A percentile compares a stretch with the other conserved stretches of the same genome.
phyloP scores from a whole-genome alignment of 2,797 vertebrate species.

The Karalla daura region DNA sequence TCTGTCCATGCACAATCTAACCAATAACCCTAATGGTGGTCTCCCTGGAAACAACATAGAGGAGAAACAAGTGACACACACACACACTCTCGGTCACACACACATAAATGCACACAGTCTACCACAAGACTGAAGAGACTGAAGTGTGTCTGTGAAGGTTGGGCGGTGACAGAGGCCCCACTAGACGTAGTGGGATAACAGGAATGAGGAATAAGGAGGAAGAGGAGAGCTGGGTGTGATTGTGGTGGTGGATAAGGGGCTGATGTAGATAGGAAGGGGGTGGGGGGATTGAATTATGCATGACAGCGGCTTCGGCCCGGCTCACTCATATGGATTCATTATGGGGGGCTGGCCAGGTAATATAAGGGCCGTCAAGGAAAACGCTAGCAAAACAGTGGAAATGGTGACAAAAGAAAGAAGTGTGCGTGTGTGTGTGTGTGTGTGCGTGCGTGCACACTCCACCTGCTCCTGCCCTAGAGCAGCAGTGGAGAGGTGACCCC shows the following conservation, averaged over 20 bases:
- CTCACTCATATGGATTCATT: slow-evolving; percentile 88
- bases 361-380: slow-evolving; percentile 84
- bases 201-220: slow-evolving; percentile 67
- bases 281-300: slow-evolving; percentile 88
- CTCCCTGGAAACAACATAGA: slow-evolving; percentile 73
- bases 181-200: slow-evolving; percentile 71
- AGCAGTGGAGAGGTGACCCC: slow-evolving; percentile 82
- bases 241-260: not conserved
- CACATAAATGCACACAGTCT: slow-evolving; percentile 28
- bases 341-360: slow-evolving; percentile 83
- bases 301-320: slow-evolving; percentile 72
- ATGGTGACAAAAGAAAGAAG: slow-evolving; percentile 51
- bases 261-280: no score
- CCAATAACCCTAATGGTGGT: slow-evolving; percentile 69
- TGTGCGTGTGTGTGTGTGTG: slow-evolving; percentile 13
- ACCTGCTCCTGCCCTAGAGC: slow-evolving; percentile 74
- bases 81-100: not conserved
- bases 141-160: slow-evolving; percentile 80
- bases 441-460: slow-evolving; percentile 52
- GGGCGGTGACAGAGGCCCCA: slow-evolving; percentile 82
- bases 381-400: slow-evolving; percentile 69
- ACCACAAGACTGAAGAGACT: slow-evolving; percentile 86
- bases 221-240: slow-evolving; percentile 21
- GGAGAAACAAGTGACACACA: slow-evolving; percentile 23
- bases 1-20: slow-evolving; percentile 54